Conservation (phyloP, 2,797 vertebrate genomes). For the Glyptemys insculpta region DNA sequence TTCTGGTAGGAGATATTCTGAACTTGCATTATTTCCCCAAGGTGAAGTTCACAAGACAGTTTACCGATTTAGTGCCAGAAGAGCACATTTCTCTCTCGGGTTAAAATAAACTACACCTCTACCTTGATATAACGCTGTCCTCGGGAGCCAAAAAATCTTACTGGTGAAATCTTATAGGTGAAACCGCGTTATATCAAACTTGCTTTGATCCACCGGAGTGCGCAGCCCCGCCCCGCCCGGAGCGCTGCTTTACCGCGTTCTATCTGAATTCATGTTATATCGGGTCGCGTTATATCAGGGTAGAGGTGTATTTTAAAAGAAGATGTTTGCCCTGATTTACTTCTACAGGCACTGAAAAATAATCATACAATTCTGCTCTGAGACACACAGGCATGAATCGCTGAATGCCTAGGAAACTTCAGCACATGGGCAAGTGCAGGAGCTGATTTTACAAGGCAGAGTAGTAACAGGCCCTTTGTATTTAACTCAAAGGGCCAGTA, state of each 20-base stretch:
- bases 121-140: too few species aligned
- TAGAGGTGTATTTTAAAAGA: background rate
- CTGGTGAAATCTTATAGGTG: too few species aligned
- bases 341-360: rapidly evolving
- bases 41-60: background rate
- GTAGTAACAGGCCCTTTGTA: background rate
- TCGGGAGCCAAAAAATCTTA: too few species aligned
- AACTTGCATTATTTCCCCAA: background rate
- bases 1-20: background rate
- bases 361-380: background rate
- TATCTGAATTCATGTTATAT: too few species aligned
- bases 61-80: background rate
- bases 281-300: too few species aligned
- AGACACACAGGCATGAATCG: background rate
- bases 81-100: background rate
- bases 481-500: background rate
- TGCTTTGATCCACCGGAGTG: too few species aligned
- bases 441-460: background rate
- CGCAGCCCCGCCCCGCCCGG: too few species aligned
- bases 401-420: background rate
- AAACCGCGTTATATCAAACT: too few species aligned
- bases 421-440: rapidly evolving
- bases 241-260: too few species aligned
- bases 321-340: background rate
- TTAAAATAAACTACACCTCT: background rate